Base-by-base conservation (phyloP, 2,797 vertebrate genomes). In the Erethizon dorsatum region DNA sequence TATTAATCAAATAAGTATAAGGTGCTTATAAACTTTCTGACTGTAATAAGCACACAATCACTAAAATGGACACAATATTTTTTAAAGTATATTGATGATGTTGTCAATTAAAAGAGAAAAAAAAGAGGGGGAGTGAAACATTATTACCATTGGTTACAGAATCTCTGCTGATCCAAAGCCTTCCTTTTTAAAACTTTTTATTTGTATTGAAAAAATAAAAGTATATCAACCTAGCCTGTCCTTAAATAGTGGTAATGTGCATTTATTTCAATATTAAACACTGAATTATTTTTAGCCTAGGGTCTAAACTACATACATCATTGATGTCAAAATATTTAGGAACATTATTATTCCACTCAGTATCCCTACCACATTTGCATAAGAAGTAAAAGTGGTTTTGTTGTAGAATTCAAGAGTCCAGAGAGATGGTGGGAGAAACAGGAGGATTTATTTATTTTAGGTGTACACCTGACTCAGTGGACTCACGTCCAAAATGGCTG, bases 1-100 rank as follows among this genome's bases (percentile, higher is more conserved):
- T 13, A 54, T 54, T 82, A 75, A 82, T 18, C 50, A 65, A 56
- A 77, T 80, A 69, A 47, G 3, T 83, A 83, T 78, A 57, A 61
- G 86, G n/a, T 91, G 28, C 24, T 18, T 79, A 33, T 87, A 75
- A 80, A 59, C 17, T 92, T 84, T 94, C 61, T 87, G 12, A 73
- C 2, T 88, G 3, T 57, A 71, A 24, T 65, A 41, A 87, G 15
- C 14, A 88, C 47, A 14, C 33, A 56, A 26, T 31, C n/a, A 91
- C 28, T 54, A 87, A 94, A 37, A 89, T 12, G 24, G 26, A 61
- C 13, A 52, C 3, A 50, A 24, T 61, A 47, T 33, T 28, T 41
- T 87, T 71, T 11, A 56, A 28, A 87, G 18, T 67, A 83, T 50
- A 54, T 65, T 91, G 5, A 26, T 20, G 9, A 56, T 54, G 20